phyloP scores from a whole-genome alignment of 1,140 invertebrate genomes.

The Bathynomus jamesi region DNA sequence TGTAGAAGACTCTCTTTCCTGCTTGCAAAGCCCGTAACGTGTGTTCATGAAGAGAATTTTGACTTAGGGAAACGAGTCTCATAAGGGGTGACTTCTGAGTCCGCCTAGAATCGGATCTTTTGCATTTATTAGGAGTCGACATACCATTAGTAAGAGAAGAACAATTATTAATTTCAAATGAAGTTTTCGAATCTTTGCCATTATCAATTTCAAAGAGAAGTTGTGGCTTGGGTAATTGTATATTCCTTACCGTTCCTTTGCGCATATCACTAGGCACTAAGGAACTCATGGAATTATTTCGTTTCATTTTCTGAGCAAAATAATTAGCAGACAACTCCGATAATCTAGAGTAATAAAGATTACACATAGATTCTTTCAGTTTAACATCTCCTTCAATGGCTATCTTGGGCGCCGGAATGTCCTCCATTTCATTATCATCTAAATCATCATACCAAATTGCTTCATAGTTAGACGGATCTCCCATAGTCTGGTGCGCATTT shows the following conservation, averaged over 20 bases:
- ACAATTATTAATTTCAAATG: too few relatives aligned
- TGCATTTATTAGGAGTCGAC: background rate
- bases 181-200: too few relatives aligned
- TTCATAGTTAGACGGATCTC: conserved; percentile 45
- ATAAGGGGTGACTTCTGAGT: conserved; percentile 13
- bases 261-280: background rate
- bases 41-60: conserved; percentile 24
- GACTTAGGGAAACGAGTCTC: conserved; percentile 23
- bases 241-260: background rate
- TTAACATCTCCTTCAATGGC: conserved; percentile 40
- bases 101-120: conserved; percentile 48
- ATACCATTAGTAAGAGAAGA: background rate
- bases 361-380: conserved; percentile 47
- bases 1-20: background rate
- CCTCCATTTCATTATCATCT: conserved; percentile 43
- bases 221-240: background rate
- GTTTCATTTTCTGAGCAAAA: conserved; percentile 23
- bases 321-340: conserved; percentile 44
- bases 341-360: conserved; percentile 42
- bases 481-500: too few relatives aligned
- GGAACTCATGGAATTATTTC: conserved; percentile 14
- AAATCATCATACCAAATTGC: conserved; percentile 41
- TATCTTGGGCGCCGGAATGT: background rate
- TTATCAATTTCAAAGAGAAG: background rate
- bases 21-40: conserved; percentile 15